A percentile compares a stretch with the other conserved stretches of the same genome.
These are phyloP conservation scores for Datnioides undecimradiatus DNA, from an alignment of 2,113 vertebrate genomes.

Conservation along the genomic window DNA sequence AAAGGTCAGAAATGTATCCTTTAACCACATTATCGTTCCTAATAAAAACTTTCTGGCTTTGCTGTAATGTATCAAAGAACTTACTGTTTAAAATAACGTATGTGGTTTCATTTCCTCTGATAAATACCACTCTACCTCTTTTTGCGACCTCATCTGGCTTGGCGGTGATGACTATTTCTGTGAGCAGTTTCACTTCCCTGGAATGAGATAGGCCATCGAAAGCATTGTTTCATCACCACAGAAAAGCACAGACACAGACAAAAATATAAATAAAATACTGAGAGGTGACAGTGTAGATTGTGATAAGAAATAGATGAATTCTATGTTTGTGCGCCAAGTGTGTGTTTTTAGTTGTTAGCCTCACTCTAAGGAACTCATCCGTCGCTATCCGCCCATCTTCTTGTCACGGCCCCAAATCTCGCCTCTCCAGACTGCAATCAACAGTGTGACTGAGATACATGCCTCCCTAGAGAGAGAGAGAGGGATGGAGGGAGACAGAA, in stretches of 20 bases:
- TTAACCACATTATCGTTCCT: neutral
- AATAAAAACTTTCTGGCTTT: neutral
- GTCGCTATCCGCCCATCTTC: conserved; percentile 29
- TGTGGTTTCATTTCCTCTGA: neutral
- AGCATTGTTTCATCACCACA: neutral
- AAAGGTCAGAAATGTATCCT: neutral
- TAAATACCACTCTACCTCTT: neutral
- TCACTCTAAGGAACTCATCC: conserved; percentile 40
- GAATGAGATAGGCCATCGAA: neutral
- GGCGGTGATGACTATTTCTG: neutral
- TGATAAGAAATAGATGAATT: conserved; percentile 46
- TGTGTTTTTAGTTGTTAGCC: neutral
- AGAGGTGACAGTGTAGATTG: neutral
- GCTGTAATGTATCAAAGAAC: neutral
- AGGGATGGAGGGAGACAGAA: no score
- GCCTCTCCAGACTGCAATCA: conserved; percentile 27
- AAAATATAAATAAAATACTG: conserved; percentile 37
- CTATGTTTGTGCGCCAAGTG: conserved; percentile 6
- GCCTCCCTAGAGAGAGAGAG: neutral
- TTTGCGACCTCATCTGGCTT: conserved; percentile 4
- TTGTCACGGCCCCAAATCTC: conserved; percentile 3
- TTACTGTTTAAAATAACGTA: neutral
- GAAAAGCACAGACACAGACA: conserved; percentile 10
- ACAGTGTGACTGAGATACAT: neutral
- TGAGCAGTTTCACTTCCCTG: conserved; percentile 4